phyloP scores from a whole-genome alignment of 2,113 vertebrate species.

The Atherinomorus stipes region DNA sequence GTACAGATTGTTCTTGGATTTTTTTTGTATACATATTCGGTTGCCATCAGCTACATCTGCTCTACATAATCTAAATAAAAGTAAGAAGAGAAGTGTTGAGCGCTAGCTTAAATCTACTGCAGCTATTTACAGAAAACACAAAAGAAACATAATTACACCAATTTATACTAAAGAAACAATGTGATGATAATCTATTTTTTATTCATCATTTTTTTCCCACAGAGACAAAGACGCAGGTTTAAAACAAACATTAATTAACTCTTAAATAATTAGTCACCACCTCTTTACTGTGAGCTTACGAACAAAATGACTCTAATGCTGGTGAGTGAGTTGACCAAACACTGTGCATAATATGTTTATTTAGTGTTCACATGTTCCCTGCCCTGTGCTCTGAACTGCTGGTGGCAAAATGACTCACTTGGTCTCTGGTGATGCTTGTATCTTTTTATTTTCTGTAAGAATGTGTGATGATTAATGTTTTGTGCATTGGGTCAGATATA shows the following conservation, averaged over 20 bases:
- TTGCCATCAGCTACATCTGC: background rate
- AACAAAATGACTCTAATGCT: constrained; percentile 42
- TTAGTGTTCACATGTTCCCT: constrained; percentile 14
- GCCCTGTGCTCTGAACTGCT: background rate
- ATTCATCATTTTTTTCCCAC: background rate
- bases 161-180: background rate
- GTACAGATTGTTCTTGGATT: too few species aligned
- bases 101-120: background rate
- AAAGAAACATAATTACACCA: background rate
- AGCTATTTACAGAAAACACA: background rate
- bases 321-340: constrained; percentile 12
- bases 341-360: constrained; percentile 3
- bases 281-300: constrained; percentile 18
- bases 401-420: constrained; percentile 4
- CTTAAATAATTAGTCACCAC: constrained; percentile 39
- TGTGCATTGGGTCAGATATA: constrained; percentile 5
- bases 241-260: constrained; percentile 39
- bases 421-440: background rate
- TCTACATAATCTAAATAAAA: too few species aligned
- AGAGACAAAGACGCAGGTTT: constrained; percentile 11
- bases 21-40: background rate
- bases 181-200: background rate
- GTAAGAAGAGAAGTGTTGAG: background rate
- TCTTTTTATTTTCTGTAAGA: background rate
- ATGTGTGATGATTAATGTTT: constrained; percentile 1